Evolutionary conservation across 2,888 invertebrate species (phyloP), one percentile per base, ranked within the genome.

Genomic region (Platycheirus albimanus): DNA sequence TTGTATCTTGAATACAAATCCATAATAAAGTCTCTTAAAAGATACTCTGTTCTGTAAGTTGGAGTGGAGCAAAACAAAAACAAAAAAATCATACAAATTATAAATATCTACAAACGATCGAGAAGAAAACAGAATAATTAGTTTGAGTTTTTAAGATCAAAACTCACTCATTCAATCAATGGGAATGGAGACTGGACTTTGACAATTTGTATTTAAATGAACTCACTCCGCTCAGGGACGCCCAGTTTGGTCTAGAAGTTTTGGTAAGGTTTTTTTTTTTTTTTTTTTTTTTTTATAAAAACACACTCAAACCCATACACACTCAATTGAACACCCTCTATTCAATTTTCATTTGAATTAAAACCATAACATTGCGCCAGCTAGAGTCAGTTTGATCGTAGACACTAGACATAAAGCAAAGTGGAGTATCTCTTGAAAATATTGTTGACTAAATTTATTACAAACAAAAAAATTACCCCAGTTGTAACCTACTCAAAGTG

Each of bases 221-320:
- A 83, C 63, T 64, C 69, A 58, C 17, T 56, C 30, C 33, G 20
- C 52, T 83, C 83, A 83, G 67, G 78, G 78, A 78, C 78, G 52
- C 49, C 78, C 67, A 83, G 72, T 78, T 17, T 43, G 51, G 24
- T 58, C 41, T 56, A 56, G 72, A 63, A 30, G 64, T 54, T 66
- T 63, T 13, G 45, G 41, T 54, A 64, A 38, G 19, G 20, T 51
- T 43, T 56, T 13, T 67, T 67, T 54, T 54, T 54, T 3, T 38
- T 52, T 51, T 43, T 43, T 28, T 5, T 54, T 19, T n/a, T 56
- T 11, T 47, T n/a, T 20, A 5, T 38, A 20, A 20, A 43, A 36
- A 45, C 7, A 13, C 28, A 71, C 41, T 49, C 51, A 49, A 33
- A 38, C 13, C 10, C 69, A 41, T 19, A 69, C 15, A 20, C 10